Evolutionary conservation across 1,140 invertebrate genomes (phyloP).

Genomic region (Olivierus martensii): DNA sequence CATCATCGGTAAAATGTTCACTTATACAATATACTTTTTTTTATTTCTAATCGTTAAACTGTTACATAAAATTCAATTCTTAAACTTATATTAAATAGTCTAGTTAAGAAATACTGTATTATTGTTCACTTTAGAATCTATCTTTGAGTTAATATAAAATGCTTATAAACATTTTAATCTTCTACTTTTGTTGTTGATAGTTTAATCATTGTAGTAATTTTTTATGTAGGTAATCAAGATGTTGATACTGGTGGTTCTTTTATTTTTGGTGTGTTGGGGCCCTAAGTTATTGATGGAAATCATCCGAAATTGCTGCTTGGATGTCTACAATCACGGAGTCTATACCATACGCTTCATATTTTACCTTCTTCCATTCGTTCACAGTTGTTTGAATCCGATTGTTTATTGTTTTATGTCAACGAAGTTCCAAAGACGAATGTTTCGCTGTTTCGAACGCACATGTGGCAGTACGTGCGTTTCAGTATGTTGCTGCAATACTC

Average conservation of each 20-base stretch:
- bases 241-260: slow-evolving; percentile 29
- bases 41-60: no score
- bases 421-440: slow-evolving; percentile 33
- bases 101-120: no score
- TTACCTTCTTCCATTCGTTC: slow-evolving; percentile 27
- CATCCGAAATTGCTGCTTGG: slow-evolving; percentile 18
- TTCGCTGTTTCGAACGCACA: slow-evolving; percentile 19
- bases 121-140: no score
- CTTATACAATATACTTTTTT: no score
- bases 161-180: neutral
- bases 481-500: neutral
- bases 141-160: no score
- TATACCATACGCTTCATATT: slow-evolving; percentile 24
- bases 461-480: neutral
- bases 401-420: slow-evolving; percentile 42
- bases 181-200: neutral
- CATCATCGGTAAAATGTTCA: no score
- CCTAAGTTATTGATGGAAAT: slow-evolving; percentile 27
- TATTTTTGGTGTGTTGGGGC: slow-evolving; percentile 37
- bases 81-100: no score
- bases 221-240: slow-evolving; percentile 25
- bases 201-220: no score
- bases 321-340: slow-evolving; percentile 20
- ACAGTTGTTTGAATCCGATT: slow-evolving; percentile 36
- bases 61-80: no score